Conservation (phyloP, 2,888 invertebrate species). For the Litoditis marina region DNA sequence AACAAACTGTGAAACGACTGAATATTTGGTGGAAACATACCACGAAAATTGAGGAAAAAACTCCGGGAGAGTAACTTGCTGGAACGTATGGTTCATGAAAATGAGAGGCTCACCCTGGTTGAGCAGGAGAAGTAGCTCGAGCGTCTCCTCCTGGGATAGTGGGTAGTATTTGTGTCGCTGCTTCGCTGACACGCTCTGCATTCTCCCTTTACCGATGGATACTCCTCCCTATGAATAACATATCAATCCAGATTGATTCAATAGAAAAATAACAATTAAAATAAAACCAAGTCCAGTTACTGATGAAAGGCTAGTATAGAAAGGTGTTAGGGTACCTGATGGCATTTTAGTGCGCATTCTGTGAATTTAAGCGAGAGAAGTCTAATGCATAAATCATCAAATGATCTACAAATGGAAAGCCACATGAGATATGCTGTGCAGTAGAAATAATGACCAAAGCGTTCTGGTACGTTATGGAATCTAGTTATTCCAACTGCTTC, state of each 20-base stretch:
- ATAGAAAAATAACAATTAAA: neutral
- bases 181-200: neutral
- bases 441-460: too few relatives aligned
- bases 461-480: too few relatives aligned
- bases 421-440: too few relatives aligned
- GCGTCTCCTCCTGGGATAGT: slow-evolving; percentile 46
- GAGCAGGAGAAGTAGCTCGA: slow-evolving; percentile 43
- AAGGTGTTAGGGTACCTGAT: too few relatives aligned
- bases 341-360: too few relatives aligned
- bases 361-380: too few relatives aligned
- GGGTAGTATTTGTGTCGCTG: slow-evolving; percentile 34
- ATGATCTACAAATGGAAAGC: too few relatives aligned
- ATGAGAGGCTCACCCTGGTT: slow-evolving; percentile 35
- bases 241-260: neutral
- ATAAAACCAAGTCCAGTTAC: neutral
- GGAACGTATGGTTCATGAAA: neutral
- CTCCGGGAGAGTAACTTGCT: neutral
- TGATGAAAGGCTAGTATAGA: too few relatives aligned
- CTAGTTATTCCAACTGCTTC: too few relatives aligned
- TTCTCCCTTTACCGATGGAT: neutral
- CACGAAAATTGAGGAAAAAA: neutral
- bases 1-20: neutral
- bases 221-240: neutral
- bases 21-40: too few relatives aligned
- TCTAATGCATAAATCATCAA: too few relatives aligned